Base-by-base conservation (phyloP, 2,113 vertebrate genomes). In the Podiceps cristatus region DNA sequence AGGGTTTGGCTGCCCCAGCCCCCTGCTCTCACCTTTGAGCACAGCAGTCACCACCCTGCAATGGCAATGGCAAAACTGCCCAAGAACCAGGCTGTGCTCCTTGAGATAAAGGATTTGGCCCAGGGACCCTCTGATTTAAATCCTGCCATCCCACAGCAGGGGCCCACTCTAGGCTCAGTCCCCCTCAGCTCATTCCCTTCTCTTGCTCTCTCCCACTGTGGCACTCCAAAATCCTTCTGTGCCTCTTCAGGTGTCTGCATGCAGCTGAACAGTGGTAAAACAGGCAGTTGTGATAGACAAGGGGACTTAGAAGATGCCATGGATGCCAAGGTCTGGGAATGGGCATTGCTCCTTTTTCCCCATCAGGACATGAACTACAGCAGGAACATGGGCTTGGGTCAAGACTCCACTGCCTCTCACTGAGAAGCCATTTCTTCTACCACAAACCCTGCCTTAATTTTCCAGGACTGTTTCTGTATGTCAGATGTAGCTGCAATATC, bases 381-480 rank as follows among this genome's bases (percentile, higher is more conserved):
- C 63, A 67, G 42, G 22, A 83, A 55, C 33, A 55, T 1, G 1
- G 1, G 33, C 50, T 31, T 60, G 33, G 50, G 74, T 33, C 52
- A 81, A 64, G 29, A 56, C 29, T 44, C 37, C 13, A 56, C 4
- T 0, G 0, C 28, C 10, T 58, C n/a, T 52, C 55, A 52, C 33
- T 13, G 13, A 64, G 60, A 47, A 64, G 20, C 16, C 7, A 5
- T 37, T 72, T 64, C 35, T 37, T 80, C 42, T 33, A 13, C 31
- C 63, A 40, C 63, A 79, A 24, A 14, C 17, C 17, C 29, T 66
- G 27, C 58, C 42, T 25, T 45, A 31, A 49, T 47, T 63, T 86
- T 45, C 53, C 62, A 72, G 56, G 49, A 63, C 15, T 1, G 0
- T 56, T 89, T 91, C 44, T 79, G 49, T 47, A 68, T 31, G 22